A percentile compares a stretch with the other conserved stretches of the same genome.
Evolutionary conservation across 2,113 vertebrate genomes (phyloP).

Genomic region (Scatophagus argus): DNA sequence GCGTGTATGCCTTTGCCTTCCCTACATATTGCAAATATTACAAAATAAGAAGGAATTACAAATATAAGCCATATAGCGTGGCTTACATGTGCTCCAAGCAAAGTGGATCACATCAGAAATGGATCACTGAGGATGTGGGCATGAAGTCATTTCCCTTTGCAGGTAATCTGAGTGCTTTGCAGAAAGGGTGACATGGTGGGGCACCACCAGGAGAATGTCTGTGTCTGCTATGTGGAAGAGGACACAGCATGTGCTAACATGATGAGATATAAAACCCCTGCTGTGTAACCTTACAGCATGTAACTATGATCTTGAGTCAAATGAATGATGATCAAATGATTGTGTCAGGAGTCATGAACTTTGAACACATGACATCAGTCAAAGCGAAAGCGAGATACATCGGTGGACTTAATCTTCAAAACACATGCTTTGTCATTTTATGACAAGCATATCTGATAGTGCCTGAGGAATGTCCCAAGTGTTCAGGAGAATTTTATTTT

Average conservation of each 20-base stretch:
- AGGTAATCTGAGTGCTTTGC: neutral
- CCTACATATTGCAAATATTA: neutral
- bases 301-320: neutral
- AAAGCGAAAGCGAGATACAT: conserved; percentile 9
- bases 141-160: conserved; percentile 13
- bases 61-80: neutral
- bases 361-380: neutral
- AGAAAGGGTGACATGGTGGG: conserved; percentile 22
- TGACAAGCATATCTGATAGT: conserved; percentile 3
- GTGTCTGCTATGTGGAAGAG: conserved; percentile 9
- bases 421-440: neutral
- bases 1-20: neutral
- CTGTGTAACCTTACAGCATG: neutral
- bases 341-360: conserved; percentile 29
- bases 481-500: conserved; percentile 7
- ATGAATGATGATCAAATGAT: conserved; percentile 10
- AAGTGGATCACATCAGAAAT: conserved; percentile 35
- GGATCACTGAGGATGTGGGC: conserved; percentile 36
- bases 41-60: neutral
- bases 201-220: conserved; percentile 6
- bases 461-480: conserved; percentile 8
- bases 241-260: neutral
- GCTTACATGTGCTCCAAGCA: conserved; percentile 23
- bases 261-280: neutral
- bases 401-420: neutral